These are phyloP conservation scores for Chitala chitala DNA, from an alignment of 2,113 vertebrate species.

Conservation along the genomic window DNA sequence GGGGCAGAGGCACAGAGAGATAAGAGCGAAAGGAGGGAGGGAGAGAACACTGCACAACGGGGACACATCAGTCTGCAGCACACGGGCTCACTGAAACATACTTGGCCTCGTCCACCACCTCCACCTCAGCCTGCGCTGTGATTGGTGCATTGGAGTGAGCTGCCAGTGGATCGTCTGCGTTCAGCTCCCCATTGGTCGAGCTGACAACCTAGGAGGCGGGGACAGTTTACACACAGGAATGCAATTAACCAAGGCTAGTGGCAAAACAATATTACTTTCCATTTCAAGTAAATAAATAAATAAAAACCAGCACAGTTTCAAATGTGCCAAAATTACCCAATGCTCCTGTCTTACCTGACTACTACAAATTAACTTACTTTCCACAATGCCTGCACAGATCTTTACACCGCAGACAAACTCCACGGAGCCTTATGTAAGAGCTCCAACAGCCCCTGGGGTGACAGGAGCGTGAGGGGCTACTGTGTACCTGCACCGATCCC, in stretches of 20 bases:
- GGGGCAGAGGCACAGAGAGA: neutral
- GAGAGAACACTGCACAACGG: slow-evolving; percentile 5
- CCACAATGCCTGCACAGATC: neutral
- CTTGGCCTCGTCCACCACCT: slow-evolving; percentile 97
- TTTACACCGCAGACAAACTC: neutral
- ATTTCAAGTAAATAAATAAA: too few species aligned
- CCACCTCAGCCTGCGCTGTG: slow-evolving; percentile 89
- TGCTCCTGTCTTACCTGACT: too few species aligned
- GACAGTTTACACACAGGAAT: neutral
- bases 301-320: too few species aligned
- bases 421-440: neutral
- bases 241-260: neutral
- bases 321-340: too few species aligned
- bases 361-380: too few species aligned
- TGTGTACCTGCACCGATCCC: slow-evolving; percentile 96
- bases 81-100: slow-evolving; percentile 61
- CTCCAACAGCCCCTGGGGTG: neutral
- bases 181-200: slow-evolving; percentile 96
- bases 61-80: neutral
- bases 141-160: slow-evolving; percentile 89
- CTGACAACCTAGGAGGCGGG: slow-evolving; percentile 80
- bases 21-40: neutral
- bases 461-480: slow-evolving; percentile 32
- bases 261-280: neutral
- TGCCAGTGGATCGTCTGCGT: slow-evolving; percentile 82